These are phyloP conservation scores for Eupsilia transversa DNA, from an alignment of 2,888 invertebrate genomes.

Conservation along the genomic window DNA sequence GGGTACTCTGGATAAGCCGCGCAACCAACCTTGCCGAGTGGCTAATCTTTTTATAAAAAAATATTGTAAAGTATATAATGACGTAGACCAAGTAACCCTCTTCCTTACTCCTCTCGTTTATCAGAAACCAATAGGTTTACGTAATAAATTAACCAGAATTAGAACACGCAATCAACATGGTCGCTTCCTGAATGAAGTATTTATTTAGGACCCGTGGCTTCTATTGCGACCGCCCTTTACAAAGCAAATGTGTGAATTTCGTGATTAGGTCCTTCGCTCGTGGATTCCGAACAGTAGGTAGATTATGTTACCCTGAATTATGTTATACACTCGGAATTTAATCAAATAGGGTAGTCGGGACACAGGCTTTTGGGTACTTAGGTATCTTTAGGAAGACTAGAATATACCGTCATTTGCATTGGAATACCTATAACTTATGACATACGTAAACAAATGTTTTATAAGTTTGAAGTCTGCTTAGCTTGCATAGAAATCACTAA, in stretches of 20 bases:
- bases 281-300: background rate
- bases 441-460: background rate
- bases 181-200: constrained; percentile 19
- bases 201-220: constrained; percentile 42
- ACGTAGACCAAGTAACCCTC: background rate
- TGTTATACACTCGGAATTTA: background rate
- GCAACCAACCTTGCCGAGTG: background rate
- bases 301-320: background rate
- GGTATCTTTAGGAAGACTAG: background rate
- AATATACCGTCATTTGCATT: background rate
- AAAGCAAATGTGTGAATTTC: constrained; percentile 38
- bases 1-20: background rate
- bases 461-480: background rate
- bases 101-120: background rate
- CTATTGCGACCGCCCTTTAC: constrained; percentile 13
- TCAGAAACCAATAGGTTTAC: background rate
- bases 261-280: constrained; percentile 25
- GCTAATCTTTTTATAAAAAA: background rate
- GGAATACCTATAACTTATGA: background rate
- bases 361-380: background rate
- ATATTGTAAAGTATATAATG: too few relatives aligned
- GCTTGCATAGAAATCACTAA: background rate
- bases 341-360: background rate
- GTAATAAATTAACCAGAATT: constrained; percentile 1
- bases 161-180: constrained; percentile 2